These are phyloP conservation scores for Diphyllodes magnificus DNA, from an alignment of 2,113 vertebrate genomes.

Conservation along the genomic window DNA sequence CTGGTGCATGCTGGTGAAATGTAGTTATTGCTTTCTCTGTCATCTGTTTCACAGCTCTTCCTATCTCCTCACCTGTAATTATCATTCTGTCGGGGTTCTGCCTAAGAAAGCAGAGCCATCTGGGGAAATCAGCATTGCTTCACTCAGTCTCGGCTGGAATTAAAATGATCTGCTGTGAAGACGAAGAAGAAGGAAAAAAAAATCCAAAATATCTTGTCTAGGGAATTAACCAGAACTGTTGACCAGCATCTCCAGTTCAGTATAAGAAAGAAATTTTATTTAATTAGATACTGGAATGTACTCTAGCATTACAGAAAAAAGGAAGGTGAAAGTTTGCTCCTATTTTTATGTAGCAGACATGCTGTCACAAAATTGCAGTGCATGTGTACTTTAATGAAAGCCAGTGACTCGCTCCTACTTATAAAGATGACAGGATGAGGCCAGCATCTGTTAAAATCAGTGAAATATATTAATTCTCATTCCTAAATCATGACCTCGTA, in stretches of 20 bases:
- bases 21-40: neutral
- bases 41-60: neutral
- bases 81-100: slow-evolving; percentile 20
- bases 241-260: neutral
- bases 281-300: neutral
- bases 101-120: slow-evolving; percentile 39
- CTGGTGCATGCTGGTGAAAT: neutral
- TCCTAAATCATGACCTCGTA: slow-evolving; percentile 6
- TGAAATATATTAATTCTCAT: neutral
- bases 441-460: neutral
- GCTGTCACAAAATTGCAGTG: neutral
- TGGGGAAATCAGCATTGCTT: slow-evolving; percentile 52
- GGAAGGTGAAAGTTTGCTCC: neutral
- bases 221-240: neutral
- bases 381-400: neutral
- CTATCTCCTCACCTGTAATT: slow-evolving; percentile 25
- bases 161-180: slow-evolving; percentile 41
- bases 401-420: neutral
- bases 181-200: neutral
- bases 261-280: neutral
- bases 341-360: neutral
- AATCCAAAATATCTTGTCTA: neutral
- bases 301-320: neutral
- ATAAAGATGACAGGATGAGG: neutral
- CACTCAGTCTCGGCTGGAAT: slow-evolving; percentile 19